These are phyloP conservation scores for Papilio protenor DNA, from an alignment of 2,888 invertebrate species.

Conservation along the genomic window DNA sequence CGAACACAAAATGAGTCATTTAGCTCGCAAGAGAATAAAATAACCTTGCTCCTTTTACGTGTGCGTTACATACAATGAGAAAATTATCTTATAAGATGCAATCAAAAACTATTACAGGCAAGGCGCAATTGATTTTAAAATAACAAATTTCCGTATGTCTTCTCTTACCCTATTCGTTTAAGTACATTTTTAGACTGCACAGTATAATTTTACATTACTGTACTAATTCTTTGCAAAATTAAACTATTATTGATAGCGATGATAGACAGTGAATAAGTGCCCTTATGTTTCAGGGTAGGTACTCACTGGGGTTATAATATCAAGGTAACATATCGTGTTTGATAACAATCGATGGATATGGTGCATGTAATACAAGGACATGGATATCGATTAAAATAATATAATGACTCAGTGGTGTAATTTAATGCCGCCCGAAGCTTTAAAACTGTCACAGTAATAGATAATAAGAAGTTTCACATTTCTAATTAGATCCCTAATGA, in stretches of 20 bases:
- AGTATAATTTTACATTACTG: not conserved
- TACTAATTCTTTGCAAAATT: too few relatives aligned
- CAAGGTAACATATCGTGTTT: not conserved
- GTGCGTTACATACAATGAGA: not conserved
- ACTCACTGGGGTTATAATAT: not conserved
- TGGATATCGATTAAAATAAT: not conserved
- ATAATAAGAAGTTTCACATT: not conserved
- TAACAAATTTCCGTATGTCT: not conserved
- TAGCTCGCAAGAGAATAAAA: slow-evolving; percentile 18
- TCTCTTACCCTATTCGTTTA: not conserved
- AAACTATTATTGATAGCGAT: not conserved
- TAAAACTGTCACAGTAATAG: not conserved
- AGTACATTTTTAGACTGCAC: not conserved
- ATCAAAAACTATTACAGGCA: not conserved
- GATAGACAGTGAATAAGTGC: not conserved
- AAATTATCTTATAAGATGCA: slow-evolving; percentile 17
- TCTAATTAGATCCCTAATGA: not conserved
- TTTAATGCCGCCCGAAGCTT: not conserved
- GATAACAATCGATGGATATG: not conserved
- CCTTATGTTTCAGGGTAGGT: not conserved
- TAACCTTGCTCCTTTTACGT: slow-evolving; percentile 33
- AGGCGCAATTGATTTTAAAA: not conserved
- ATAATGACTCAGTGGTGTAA: not conserved
- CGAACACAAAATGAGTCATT: slow-evolving; percentile 29
- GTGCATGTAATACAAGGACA: slow-evolving; percentile 1